Base-by-base conservation (phyloP, 2,797 vertebrate genomes). In the Chiroxiphia lanceolata region DNA sequence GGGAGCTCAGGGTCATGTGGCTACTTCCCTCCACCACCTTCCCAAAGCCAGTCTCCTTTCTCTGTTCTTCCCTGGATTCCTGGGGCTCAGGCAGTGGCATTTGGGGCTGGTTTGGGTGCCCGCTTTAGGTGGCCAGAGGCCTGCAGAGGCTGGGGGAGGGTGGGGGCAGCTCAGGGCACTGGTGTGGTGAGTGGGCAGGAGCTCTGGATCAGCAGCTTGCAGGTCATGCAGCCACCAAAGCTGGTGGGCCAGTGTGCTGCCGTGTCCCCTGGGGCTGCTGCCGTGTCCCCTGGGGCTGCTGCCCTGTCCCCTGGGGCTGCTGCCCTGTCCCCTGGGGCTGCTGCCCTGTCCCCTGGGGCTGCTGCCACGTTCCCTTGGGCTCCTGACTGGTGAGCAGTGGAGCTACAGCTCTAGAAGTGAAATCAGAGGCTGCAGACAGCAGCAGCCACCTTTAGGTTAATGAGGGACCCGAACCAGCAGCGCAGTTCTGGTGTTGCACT, bases 301-400 rank as follows among this genome's bases (percentile, higher is more conserved):
- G 29, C 48, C 2, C 0, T 4, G 29, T 27, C 5, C 18, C 1
- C 50, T 51, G 5, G 26, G 36, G 10, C 36, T 90, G 65, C 42
- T 84, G 38, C 81, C 50, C 3, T 11, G 27, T 29, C 50, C 50
- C 27, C 22, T 40, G 21, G 34, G 26, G 1, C 45, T 50, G 59
- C 45, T 86, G n/a, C 45, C 2, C 3, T 11, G 27, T 29, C 50
- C 50, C 27, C 22, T 40, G 21, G 34, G 26, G 1, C 45, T 50
- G 59, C 45, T 86, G n/a, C 45, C 2, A 0, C 3, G 31, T 29
- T 5, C 17, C 1, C 0, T 16, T 53, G 34, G 47, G 57, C 40
- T 89, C 7, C 63, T 56, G 44, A 31, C 31, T 21, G 86, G 33
- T 1, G 5, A 59, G 47, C 56, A 25, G 40, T 38, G 50, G 42